Conservation (phyloP, 2,797 vertebrate species). For the Micrastur ruficollis region DNA sequence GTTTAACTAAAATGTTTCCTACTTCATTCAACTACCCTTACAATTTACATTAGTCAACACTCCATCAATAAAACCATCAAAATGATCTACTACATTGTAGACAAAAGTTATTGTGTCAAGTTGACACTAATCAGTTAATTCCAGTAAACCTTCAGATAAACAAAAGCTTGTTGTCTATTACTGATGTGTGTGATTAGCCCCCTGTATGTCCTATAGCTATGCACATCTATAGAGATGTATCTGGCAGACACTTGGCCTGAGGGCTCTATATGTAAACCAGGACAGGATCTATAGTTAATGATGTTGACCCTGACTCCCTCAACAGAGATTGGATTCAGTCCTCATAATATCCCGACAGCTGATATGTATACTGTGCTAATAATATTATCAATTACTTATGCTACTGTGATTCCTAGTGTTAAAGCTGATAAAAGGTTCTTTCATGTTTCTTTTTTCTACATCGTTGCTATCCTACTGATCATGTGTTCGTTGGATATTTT, state of each 20-base stretch:
- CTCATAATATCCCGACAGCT: constrained; percentile 94
- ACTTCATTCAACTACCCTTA: constrained; percentile 64
- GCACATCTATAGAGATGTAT: constrained; percentile 85
- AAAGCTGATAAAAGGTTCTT: constrained; percentile 49
- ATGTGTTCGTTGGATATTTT: background rate
- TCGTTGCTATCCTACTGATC: background rate
- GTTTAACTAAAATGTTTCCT: constrained; percentile 68
- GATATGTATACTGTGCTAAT: constrained; percentile 96
- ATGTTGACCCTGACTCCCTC: constrained; percentile 97
- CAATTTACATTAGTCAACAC: constrained; percentile 80
- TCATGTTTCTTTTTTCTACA: constrained; percentile 25
- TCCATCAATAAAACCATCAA: constrained; percentile 88
- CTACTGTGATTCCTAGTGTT: constrained; percentile 70
- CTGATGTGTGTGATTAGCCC: constrained; percentile 92
- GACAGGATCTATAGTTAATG: constrained; percentile 93
- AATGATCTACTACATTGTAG: constrained; percentile 80
- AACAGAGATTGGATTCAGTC: constrained; percentile 95
- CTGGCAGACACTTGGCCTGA: constrained; percentile 92
- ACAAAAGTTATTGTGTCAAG: constrained; percentile 89
- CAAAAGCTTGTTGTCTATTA: constrained; percentile 93
- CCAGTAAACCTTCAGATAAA: constrained; percentile 92
- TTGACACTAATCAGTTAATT: constrained; percentile 98
- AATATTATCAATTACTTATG: constrained; percentile 93
- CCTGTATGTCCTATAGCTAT: constrained; percentile 83
- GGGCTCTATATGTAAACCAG: constrained; percentile 82